Evolutionary conservation across 2,888 invertebrate genomes (phyloP).

Genomic region (Trisateles emortualis): DNA sequence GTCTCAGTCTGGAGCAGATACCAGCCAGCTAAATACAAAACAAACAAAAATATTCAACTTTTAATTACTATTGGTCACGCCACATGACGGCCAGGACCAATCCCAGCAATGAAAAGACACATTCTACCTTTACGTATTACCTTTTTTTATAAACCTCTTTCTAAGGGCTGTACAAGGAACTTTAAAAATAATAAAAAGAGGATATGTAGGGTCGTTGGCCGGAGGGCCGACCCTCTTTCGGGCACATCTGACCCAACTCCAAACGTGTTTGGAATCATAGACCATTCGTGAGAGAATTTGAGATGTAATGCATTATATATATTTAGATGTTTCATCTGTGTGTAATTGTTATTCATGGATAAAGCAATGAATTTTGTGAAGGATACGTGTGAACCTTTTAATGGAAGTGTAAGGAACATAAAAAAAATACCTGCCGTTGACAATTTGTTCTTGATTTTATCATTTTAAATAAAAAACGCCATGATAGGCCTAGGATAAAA

Average conservation of each 20-base stretch:
- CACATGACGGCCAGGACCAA: slow-evolving; percentile 5
- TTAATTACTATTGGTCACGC: slow-evolving; percentile 23
- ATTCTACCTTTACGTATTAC: slow-evolving; percentile 36
- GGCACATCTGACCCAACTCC: slow-evolving; percentile 49
- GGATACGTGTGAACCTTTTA: not conserved
- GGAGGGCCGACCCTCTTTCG: slow-evolving; percentile 47
- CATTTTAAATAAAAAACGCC: no score
- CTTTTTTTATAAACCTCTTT: slow-evolving; percentile 40
- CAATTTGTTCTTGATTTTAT: no score
- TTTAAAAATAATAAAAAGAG: slow-evolving; percentile 53
- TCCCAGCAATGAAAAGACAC: slow-evolving; percentile 31
- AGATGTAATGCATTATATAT: slow-evolving; percentile 31
- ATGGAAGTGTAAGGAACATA: not conserved
- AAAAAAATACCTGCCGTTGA: no score
- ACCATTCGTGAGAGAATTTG: slow-evolving; percentile 53
- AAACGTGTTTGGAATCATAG: slow-evolving; percentile 58
- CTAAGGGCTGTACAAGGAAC: slow-evolving; percentile 45
- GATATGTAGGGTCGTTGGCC: slow-evolving; percentile 53
- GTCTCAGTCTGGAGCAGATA: no score
- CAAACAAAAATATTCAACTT: not conserved
- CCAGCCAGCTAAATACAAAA: not conserved
- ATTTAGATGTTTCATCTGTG: slow-evolving; percentile 1
- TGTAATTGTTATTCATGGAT: slow-evolving; percentile 14
- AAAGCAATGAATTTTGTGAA: not conserved
- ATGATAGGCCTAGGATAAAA: no score